phyloP scores from a whole-genome alignment of 23 tunicate genomes.

The Styela plicata region DNA sequence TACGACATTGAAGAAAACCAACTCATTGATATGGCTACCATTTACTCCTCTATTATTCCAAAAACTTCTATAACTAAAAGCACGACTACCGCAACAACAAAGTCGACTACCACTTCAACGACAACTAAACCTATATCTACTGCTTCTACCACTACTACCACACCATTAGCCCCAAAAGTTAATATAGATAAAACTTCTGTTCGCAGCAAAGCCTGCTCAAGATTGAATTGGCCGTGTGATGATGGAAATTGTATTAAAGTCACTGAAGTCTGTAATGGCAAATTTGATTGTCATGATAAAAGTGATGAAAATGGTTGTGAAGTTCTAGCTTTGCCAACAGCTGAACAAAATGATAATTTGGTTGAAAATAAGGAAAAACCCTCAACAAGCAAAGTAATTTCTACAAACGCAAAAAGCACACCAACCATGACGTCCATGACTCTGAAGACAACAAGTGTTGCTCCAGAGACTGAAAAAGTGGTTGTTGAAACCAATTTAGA shows the following conservation, averaged over 20 bases:
- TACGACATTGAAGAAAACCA: not conserved
- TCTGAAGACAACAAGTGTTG: not conserved
- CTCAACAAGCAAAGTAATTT: not conserved
- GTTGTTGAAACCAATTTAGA: not conserved
- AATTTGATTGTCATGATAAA: slow-evolving; percentile 44
- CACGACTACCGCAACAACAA: not conserved
- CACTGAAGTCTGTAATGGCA: slow-evolving; percentile 45
- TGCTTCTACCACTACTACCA: not conserved
- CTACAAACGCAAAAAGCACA: not conserved
- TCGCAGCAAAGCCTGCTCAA: slow-evolving; percentile 18
- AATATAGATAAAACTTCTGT: not conserved
- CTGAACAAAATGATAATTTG: not conserved
- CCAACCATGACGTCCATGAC: not conserved
- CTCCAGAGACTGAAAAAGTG: not conserved
- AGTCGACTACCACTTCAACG: not conserved
- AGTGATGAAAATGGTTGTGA: slow-evolving; percentile 74
- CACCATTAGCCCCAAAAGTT: not conserved
- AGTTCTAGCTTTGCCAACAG: not conserved
- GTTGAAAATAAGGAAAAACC: not conserved
- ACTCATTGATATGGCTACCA: slow-evolving; percentile 13
- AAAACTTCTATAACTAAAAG: not conserved
- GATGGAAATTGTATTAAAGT: slow-evolving; percentile 48
- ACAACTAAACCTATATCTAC: not conserved
- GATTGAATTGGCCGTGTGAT: slow-evolving; percentile 72
- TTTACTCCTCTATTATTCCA: not conserved